Evolutionary conservation across 2,888 invertebrate species (phyloP).

Genomic region (Schizaphis graminum): DNA sequence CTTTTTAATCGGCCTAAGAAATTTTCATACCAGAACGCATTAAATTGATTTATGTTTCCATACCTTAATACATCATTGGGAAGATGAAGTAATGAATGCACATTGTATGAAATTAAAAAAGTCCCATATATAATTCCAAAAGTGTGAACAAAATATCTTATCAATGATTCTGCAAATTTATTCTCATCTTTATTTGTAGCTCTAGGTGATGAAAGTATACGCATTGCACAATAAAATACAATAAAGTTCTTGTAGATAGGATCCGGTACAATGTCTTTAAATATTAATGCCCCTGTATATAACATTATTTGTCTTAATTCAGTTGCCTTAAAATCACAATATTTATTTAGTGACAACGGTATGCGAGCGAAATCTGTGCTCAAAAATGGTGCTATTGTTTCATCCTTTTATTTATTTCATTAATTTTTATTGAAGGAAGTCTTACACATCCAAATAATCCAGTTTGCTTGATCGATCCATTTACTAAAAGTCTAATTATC

Average conservation of each 20-base stretch:
- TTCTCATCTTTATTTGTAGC: too few species aligned
- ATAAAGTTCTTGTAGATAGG: background rate
- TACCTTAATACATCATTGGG: too few species aligned
- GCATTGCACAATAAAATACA: background rate
- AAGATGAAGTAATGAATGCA: too few species aligned
- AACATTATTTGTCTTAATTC: too few species aligned
- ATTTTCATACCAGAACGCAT: too few species aligned
- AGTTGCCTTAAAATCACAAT: background rate
- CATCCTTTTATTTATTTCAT: background rate
- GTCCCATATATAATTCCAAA: background rate
- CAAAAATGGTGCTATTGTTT: constrained; percentile 6
- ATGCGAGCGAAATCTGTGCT: constrained; percentile 14
- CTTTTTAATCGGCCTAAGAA: background rate
- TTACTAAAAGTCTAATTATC: too few species aligned
- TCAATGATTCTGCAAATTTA: background rate
- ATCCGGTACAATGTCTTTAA: background rate
- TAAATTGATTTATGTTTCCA: too few species aligned
- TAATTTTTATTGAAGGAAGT: constrained; percentile 5
- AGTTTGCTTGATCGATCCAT: too few species aligned
- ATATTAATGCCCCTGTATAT: background rate
- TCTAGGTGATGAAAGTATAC: background rate
- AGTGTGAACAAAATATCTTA: background rate
- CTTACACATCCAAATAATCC: background rate
- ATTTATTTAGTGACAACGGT: background rate
- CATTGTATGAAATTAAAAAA: too few species aligned